Percentiles rank a stretch among this genome's conserved stretches.
Conservation (phyloP, 2,113 vertebrate genomes). For the Cyanoramphus novaezelandiae region DNA sequence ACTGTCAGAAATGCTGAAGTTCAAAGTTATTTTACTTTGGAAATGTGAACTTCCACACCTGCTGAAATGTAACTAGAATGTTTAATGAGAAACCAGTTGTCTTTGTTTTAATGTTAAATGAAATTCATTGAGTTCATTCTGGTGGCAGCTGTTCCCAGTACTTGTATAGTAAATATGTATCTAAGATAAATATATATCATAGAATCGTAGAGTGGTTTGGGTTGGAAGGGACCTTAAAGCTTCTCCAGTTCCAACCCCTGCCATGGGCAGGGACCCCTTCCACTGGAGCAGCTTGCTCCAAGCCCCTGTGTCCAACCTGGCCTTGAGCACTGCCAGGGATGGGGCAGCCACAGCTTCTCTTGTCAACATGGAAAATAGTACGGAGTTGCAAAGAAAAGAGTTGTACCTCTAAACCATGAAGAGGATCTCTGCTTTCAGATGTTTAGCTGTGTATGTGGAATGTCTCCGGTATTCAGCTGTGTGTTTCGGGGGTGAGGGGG, state of each 20-base stretch:
- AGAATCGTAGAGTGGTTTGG: background rate
- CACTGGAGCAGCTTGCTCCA: background rate
- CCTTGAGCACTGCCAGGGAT: background rate
- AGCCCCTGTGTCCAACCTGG: background rate
- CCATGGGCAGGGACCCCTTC: background rate
- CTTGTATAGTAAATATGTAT: background rate
- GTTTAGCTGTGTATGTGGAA: background rate
- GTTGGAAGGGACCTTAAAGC: background rate
- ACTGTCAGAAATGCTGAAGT: background rate
- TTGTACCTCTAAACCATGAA: background rate
- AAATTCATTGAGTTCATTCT: background rate
- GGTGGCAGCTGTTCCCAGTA: background rate
- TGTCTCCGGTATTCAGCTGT: background rate
- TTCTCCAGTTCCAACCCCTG: background rate
- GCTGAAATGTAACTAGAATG: background rate
- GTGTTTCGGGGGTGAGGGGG: background rate
- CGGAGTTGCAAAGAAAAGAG: background rate
- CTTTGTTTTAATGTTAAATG: background rate
- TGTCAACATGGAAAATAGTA: background rate
- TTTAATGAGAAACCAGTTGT: background rate
- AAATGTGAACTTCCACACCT: background rate
- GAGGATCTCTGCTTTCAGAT: background rate
- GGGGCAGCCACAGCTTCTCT: background rate
- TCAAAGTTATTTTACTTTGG: background rate
- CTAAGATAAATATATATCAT: background rate